Conservation (phyloP, 2,888 invertebrate genomes). For the Cheilosia urbana region DNA sequence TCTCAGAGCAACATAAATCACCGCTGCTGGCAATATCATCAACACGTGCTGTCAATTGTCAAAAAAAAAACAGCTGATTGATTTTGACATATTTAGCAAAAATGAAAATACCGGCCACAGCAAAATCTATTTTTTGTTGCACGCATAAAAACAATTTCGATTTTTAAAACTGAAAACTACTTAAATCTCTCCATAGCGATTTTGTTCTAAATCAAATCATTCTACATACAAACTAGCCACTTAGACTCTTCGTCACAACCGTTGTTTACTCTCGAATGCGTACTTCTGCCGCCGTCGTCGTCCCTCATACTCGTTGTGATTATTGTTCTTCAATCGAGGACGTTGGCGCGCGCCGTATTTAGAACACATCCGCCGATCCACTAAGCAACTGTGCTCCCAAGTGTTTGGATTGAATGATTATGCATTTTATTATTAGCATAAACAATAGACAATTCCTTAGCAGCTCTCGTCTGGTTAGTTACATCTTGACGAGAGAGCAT, state of each 20-base stretch:
- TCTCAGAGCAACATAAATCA: neutral
- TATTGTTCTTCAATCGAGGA: constrained; percentile 61
- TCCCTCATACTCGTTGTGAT: constrained; percentile 21
- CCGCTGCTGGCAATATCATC: constrained; percentile 3
- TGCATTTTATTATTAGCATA: constrained; percentile 72
- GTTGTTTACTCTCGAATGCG: constrained; percentile 37
- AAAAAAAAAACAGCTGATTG: constrained; percentile 27
- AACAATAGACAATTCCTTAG: constrained; percentile 65
- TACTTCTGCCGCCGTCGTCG: neutral
- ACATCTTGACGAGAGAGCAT: constrained; percentile 41
- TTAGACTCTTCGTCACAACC: constrained; percentile 46
- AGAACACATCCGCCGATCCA: constrained; percentile 24
- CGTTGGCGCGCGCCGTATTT: constrained; percentile 54
- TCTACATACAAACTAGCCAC: constrained; percentile 7
- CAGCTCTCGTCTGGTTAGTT: constrained; percentile 16
- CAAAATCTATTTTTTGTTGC: constrained; percentile 25
- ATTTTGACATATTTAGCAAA: neutral
- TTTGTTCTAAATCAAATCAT: neutral
- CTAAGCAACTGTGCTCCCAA: constrained; percentile 10
- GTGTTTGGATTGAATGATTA: constrained; percentile 53
- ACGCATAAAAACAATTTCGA: constrained; percentile 29
- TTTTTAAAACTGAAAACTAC: constrained; percentile 35
- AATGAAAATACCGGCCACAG: constrained; percentile 37
- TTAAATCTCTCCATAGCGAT: constrained; percentile 7
- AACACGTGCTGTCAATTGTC: constrained; percentile 13